Base-by-base conservation (phyloP, 2,888 invertebrate genomes). In the Orthonychiurus folsomi region DNA sequence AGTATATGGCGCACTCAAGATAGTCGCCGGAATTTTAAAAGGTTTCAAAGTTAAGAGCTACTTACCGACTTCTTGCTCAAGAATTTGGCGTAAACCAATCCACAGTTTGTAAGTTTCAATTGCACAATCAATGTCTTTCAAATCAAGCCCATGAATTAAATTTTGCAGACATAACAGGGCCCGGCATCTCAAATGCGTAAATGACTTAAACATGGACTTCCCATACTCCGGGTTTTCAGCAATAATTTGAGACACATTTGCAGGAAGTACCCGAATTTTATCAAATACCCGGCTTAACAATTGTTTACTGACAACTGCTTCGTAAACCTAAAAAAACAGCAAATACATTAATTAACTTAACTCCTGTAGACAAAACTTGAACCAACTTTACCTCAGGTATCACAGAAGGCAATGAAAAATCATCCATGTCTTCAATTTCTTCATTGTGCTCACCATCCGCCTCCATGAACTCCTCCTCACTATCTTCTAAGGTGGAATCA, bases 81-180 rank as follows among this genome's bases (percentile, higher is more conserved):
- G 48, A 48, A 48, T 12, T n/a, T 48, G 48, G 48, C 84, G 84
- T 50, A 85, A 81, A 60, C 84, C 83, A 1, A 83, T 78, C 86
- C 87, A 87, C n/a, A n/a, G n/a, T n/a, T n/a, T n/a, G n/a, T n/a
- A n/a, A n/a, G n/a, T n/a, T n/a, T n/a, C n/a, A n/a, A n/a, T n/a
- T n/a, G n/a, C n/a, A n/a, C n/a, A n/a, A n/a, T n/a, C 87, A 47
- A 88, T 77, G 69, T 82, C 82, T 50, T 84, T 84, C 1, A 83
- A 77, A 47, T 83, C 82, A 61, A 87, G 75, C 56, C 80, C 79
- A 24, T 83, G 81, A 57, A 87, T 78, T 72, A 88, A 78, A 76
- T 88, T 88, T 76, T 86, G 87, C 58, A 85, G 75, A 72, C 87
- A 87, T 20, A 87, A 77, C 53, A 87, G 77, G 1, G 86, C 83